Base-by-base conservation (phyloP, 2,113 vertebrate genomes). In the Eulemur macaco region DNA sequence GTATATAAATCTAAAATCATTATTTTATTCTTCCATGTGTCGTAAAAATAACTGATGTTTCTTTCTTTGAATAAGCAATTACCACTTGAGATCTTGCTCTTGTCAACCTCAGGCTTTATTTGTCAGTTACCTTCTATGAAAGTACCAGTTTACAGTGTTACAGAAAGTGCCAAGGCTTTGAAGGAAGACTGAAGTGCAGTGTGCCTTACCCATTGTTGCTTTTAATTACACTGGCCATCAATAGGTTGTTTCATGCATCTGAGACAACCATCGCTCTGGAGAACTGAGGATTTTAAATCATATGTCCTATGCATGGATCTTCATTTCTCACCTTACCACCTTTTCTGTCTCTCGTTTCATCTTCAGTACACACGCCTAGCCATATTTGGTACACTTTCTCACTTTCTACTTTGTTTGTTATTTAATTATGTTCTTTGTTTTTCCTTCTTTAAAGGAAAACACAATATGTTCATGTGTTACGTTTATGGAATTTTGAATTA, bases 251-350 rank as follows among this genome's bases (percentile, higher is more conserved):
- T 64, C 2, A 18, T 25, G 0, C 74, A 69, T 63, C 47, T 80
- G 12, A 88, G 76, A 85, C 3, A 54, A 37, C 1, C 1, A 1
- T 34, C 23, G 1, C 15, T 47, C 71, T 6, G 37, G 42, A 45
- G 52, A 78, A 58, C 1, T 0, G 0, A 7, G 6, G 34, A 42
- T 52, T 9, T 63, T 20, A 8, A 20, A 9, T 8, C 4, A 17
- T n/a, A 39, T 3, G 0, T 56, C 8, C 14, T 27, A 5, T n/a
- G 8, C 45, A 11, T 10, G 47, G 11, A 69, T 15, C n/a, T 76
- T n/a, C 71, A 15, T 54, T 52, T 74, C 4, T 39, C 6, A 37
- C 47, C 12, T 15, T 14, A 20, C 31, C 29, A 39, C 42, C 29
- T 82, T 64, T 71, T 21, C 81, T 77, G 6, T 63, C 45, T 84